phyloP scores from a whole-genome alignment of 1,140 invertebrate genomes.

The Apis dorsata region DNA sequence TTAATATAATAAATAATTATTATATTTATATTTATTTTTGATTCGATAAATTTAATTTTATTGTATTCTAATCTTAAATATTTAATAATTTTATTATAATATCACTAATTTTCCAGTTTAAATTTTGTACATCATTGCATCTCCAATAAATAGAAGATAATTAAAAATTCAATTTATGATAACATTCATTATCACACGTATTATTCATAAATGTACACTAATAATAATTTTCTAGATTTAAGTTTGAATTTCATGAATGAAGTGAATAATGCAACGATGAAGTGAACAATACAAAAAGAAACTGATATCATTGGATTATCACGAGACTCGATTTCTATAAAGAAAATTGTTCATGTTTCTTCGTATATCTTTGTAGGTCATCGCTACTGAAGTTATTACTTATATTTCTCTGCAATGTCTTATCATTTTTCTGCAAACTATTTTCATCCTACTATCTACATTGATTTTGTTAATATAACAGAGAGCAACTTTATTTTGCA shows the following conservation, averaged over 20 bases:
- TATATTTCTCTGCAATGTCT: background rate
- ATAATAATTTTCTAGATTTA: background rate
- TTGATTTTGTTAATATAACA: background rate
- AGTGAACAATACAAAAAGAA: background rate
- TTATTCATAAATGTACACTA: background rate
- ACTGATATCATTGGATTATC: background rate
- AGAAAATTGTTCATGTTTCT: background rate
- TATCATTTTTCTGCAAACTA: background rate
- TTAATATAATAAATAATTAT: too few species aligned
- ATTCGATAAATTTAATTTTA: too few species aligned
- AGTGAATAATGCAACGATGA: background rate
- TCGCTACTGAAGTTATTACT: conserved; percentile 17
- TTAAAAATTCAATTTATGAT: background rate
- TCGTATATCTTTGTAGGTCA: conserved; percentile 25
- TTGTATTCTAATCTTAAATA: too few species aligned
- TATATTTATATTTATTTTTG: too few species aligned
- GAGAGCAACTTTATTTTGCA: background rate
- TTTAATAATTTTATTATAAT: too few species aligned
- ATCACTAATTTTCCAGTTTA: too few species aligned
- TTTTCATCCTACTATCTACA: background rate
- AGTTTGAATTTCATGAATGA: background rate
- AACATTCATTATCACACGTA: background rate
- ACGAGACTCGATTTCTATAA: background rate
- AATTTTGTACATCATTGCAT: too few species aligned
- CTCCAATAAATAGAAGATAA: background rate